A percentile compares a stretch with the other conserved stretches of the same genome.
Evolutionary conservation across 30 jellyfish, hydroid and myxozoan genomes (phyloP).

Genomic region (Phacellophora camtschatica): DNA sequence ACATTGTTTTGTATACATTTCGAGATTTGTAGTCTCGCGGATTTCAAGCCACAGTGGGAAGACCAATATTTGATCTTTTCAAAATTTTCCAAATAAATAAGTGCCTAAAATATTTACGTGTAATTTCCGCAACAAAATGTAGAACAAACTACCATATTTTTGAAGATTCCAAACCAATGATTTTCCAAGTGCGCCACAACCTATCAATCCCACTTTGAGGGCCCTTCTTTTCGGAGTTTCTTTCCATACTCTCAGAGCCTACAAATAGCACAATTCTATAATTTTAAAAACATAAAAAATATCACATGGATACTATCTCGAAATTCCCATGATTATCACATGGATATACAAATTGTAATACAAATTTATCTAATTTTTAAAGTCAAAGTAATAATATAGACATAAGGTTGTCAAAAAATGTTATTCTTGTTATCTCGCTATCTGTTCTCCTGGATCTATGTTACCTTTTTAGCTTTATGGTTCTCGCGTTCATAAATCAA

Average conservation of each 20-base stretch:
- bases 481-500: slow-evolving; percentile 30
- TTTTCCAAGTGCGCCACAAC: slow-evolving; percentile 65
- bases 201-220: slow-evolving; percentile 40
- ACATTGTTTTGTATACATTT: too few species aligned
- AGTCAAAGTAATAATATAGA: too few species aligned
- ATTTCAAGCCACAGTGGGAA: too few species aligned
- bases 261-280: background rate
- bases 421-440: background rate
- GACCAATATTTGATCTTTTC: too few species aligned
- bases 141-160: slow-evolving; percentile 4
- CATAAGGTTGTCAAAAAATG: background rate
- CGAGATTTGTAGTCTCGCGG: too few species aligned
- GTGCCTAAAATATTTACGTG: too few species aligned
- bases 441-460: background rate
- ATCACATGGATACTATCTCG: background rate
- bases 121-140: background rate
- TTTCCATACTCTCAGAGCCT: slow-evolving; percentile 26
- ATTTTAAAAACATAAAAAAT: background rate
- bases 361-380: too few species aligned
- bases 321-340: background rate
- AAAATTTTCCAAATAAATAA: too few species aligned
- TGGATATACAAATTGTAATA: background rate
- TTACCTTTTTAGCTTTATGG: background rate
- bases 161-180: slow-evolving; percentile 34
- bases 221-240: slow-evolving; percentile 50